Conservation (phyloP, 2,797 vertebrate genomes). For the Notolabrus celidotus region DNA sequence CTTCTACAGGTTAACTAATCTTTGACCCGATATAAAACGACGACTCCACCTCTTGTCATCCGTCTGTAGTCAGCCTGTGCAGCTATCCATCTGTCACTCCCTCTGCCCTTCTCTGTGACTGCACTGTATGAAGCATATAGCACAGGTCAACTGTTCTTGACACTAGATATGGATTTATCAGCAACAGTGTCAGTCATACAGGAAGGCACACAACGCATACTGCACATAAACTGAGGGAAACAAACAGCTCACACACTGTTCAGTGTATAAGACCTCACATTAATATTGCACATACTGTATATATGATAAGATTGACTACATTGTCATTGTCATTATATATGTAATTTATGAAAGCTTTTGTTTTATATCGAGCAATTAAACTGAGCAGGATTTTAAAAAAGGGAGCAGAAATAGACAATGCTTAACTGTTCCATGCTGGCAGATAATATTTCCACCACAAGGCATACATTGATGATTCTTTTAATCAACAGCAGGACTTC, state of each 20-base stretch:
- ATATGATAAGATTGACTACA: background rate
- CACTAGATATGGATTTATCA: slow-evolving; percentile 27
- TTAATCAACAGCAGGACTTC: background rate
- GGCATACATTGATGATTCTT: background rate
- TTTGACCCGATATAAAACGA: slow-evolving; percentile 52
- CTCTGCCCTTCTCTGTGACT: background rate
- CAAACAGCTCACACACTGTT: background rate
- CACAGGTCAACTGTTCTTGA: slow-evolving; percentile 39
- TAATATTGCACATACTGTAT: background rate
- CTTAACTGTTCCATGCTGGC: background rate
- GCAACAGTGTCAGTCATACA: slow-evolving; percentile 45
- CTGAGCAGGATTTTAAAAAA: background rate
- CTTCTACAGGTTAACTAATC: slow-evolving; percentile 38
- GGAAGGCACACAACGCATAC: background rate
- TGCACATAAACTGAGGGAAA: background rate
- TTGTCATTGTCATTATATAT: too few species aligned
- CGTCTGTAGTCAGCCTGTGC: background rate
- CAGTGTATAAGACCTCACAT: background rate
- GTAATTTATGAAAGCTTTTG: background rate
- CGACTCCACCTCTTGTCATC: slow-evolving; percentile 27
- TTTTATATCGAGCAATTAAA: background rate
- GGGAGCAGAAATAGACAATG: background rate
- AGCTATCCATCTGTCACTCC: slow-evolving; percentile 24
- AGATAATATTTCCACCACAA: slow-evolving; percentile 9
- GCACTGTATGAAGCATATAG: slow-evolving; percentile 23